A percentile compares a stretch with the other conserved stretches of the same genome.
Conservation (phyloP, 2,888 invertebrate species). For the Nezara viridula region DNA sequence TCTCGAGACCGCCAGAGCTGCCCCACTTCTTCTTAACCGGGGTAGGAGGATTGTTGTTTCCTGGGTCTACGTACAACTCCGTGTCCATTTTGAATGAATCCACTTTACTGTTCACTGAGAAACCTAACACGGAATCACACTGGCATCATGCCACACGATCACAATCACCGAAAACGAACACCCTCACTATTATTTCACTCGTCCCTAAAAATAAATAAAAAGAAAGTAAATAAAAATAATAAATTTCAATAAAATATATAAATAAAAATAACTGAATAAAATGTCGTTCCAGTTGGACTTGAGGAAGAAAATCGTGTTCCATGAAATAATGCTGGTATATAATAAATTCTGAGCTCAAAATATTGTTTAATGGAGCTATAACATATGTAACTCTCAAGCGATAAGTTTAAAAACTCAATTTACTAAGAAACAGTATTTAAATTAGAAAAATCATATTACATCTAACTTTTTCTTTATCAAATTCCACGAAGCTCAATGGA, state of each 20-base stretch:
- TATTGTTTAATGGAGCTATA: background rate
- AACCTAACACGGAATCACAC: conserved; percentile 61
- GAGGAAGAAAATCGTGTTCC: background rate
- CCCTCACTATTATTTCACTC: conserved; percentile 42
- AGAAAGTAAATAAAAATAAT: conserved; percentile 4
- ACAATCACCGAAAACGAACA: conserved; percentile 42
- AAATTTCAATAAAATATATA: background rate
- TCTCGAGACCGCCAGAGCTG: conserved; percentile 62
- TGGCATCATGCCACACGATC: conserved; percentile 55
- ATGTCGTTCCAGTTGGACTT: conserved; percentile 17
- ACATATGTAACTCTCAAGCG: background rate
- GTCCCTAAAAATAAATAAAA: conserved; percentile 60
- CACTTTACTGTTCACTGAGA: conserved; percentile 17
- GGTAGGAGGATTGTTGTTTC: conserved; percentile 64
- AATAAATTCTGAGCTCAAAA: background rate
- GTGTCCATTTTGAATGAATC: conserved; percentile 62
- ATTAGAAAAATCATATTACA: too few relatives aligned
- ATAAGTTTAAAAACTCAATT: too few relatives aligned
- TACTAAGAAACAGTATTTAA: too few relatives aligned
- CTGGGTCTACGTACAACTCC: conserved; percentile 63
- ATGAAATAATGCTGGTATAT: too few relatives aligned
- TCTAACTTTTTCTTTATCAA: too few relatives aligned
- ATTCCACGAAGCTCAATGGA: too few relatives aligned
- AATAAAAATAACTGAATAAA: background rate
- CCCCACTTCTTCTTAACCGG: conserved; percentile 66